These are phyloP conservation scores for Amblyteles armatorius DNA, from an alignment of 2,888 invertebrate genomes.

Conservation along the genomic window DNA sequence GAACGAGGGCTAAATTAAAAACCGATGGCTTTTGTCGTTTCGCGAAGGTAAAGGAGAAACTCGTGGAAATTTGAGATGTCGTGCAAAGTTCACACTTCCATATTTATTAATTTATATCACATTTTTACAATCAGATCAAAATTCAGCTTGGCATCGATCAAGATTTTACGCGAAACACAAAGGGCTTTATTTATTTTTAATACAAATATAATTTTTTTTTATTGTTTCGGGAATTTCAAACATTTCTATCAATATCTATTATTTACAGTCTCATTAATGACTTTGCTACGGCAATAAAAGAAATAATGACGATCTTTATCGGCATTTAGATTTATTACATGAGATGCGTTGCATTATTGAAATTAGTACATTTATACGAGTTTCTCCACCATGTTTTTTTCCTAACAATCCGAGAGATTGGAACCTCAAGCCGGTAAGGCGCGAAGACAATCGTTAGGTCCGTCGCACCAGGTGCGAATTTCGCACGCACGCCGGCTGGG, in stretches of 20 bases:
- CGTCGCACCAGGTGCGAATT: constrained; percentile 1
- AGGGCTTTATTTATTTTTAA: neutral
- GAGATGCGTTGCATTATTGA: neutral
- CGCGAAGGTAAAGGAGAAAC: constrained; percentile 18
- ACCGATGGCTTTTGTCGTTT: constrained; percentile 39
- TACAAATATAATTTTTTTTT: too few species aligned
- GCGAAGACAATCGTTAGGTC: neutral
- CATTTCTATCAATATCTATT: too few species aligned
- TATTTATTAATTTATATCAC: neutral
- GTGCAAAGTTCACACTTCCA: neutral
- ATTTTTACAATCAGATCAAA: neutral
- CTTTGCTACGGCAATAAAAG: neutral
- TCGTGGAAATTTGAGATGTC: neutral
- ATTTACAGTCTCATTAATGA: too few species aligned
- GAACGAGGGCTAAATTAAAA: constrained; percentile 58
- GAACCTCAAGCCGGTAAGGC: neutral
- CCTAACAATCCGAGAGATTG: neutral
- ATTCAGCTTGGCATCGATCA: neutral
- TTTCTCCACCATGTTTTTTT: neutral
- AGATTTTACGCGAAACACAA: neutral
- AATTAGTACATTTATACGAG: neutral
- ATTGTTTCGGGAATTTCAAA: too few species aligned
- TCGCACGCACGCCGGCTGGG: neutral
- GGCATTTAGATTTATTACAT: neutral
- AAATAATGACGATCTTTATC: neutral